phyloP scores from a whole-genome alignment of 1,140 invertebrate genomes.

The Globodera ellingtonae region DNA sequence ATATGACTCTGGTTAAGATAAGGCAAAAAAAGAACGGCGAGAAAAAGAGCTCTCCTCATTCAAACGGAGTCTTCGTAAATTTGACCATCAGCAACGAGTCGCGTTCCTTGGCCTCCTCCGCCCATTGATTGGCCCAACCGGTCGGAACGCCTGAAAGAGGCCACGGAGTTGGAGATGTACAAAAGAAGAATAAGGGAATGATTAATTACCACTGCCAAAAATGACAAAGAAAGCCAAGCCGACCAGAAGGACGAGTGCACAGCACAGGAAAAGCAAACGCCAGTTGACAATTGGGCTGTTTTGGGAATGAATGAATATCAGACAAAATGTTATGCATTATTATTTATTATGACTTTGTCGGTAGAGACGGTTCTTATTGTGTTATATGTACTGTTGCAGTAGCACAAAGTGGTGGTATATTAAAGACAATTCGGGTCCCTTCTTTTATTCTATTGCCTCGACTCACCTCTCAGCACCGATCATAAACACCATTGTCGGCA shows the following conservation, averaged over 20 bases:
- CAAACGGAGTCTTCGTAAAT: slow-evolving; percentile 6
- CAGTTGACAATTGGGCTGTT: slow-evolving; percentile 21
- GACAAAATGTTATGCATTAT: too few relatives aligned
- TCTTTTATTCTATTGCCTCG: not conserved
- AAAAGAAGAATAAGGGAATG: not conserved
- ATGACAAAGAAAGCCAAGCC: slow-evolving; percentile 32
- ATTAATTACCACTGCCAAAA: slow-evolving; percentile 27
- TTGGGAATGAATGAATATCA: too few relatives aligned
- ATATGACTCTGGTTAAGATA: not conserved
- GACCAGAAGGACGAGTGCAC: slow-evolving; percentile 27
- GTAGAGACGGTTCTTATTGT: too few relatives aligned
- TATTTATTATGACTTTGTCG: too few relatives aligned
- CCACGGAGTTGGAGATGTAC: not conserved
- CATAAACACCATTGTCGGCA: slow-evolving; percentile 41
- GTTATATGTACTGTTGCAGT: too few relatives aligned
- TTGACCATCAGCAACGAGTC: slow-evolving; percentile 21
- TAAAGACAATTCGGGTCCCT: not conserved
- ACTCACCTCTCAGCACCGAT: slow-evolving; percentile 37
- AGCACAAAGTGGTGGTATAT: too few relatives aligned
- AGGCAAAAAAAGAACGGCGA: not conserved
- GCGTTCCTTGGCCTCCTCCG: slow-evolving; percentile 23
- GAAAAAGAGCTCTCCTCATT: not conserved
- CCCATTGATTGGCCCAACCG: slow-evolving; percentile 25
- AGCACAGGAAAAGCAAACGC: slow-evolving; percentile 31
- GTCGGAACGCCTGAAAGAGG: slow-evolving; percentile 12